These are phyloP conservation scores for Caenorhabditis zanzibari DNA, from an alignment of 2,888 invertebrate genomes.

Conservation along the genomic window DNA sequence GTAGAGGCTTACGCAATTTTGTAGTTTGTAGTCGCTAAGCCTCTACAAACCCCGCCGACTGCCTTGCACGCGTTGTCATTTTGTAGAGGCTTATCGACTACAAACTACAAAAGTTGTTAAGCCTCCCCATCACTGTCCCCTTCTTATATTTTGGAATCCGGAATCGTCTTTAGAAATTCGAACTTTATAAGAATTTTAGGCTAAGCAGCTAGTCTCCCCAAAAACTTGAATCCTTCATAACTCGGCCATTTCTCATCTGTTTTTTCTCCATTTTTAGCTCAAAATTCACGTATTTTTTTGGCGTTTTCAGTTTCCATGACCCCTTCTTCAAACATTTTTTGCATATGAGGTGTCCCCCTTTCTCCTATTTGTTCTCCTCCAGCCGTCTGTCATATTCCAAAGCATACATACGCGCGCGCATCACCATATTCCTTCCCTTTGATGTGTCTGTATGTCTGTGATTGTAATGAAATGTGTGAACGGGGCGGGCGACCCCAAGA, in stretches of 20 bases:
- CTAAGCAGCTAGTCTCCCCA: too few species aligned
- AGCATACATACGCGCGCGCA: not conserved
- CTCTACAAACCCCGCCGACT: not conserved
- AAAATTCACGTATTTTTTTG: too few species aligned
- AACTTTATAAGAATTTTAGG: too few species aligned
- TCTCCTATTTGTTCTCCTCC: not conserved
- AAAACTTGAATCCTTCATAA: too few species aligned
- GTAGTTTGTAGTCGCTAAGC: slow-evolving; percentile 11
- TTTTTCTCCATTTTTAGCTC: not conserved
- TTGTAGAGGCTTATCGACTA: slow-evolving; percentile 7
- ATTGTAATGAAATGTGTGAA: not conserved
- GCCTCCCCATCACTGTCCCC: not conserved
- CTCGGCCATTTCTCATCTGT: too few species aligned
- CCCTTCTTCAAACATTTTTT: not conserved
- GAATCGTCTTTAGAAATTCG: too few species aligned
- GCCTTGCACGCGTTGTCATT: not conserved
- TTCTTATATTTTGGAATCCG: not conserved
- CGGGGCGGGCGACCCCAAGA: not conserved
- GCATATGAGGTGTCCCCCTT: not conserved
- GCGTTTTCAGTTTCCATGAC: too few species aligned
- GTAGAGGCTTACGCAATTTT: not conserved
- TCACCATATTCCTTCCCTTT: not conserved
- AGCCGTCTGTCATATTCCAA: not conserved
- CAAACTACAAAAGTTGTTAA: not conserved
- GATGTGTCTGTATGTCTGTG: not conserved